phyloP scores from a whole-genome alignment of 2,888 invertebrate species.

The Ectemnius cavifrons region DNA sequence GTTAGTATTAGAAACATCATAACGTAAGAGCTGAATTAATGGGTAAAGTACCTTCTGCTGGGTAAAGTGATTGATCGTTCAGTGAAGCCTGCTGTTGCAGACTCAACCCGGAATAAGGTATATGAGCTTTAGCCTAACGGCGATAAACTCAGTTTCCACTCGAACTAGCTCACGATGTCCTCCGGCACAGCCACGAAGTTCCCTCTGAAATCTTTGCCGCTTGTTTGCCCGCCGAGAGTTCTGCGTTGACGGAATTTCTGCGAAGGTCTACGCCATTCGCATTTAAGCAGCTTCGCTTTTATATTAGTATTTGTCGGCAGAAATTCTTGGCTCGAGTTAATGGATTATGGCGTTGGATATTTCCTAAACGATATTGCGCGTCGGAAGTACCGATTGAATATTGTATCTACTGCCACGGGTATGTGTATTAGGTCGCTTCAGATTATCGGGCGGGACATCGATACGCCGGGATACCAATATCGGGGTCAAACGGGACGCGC shows the following conservation, averaged over 20 bases:
- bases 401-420: not conserved
- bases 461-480: constrained; percentile 11
- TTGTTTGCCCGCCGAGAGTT: not conserved
- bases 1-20: too few species aligned
- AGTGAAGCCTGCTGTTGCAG: too few species aligned
- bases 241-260: constrained; percentile 10
- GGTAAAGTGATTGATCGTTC: too few species aligned
- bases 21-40: too few species aligned
- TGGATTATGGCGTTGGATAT: not conserved
- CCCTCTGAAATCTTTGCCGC: constrained; percentile 8
- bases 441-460: constrained; percentile 26
- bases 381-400: constrained; percentile 14
- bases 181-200: constrained; percentile 13
- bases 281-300: too few species aligned
- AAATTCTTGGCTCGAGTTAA: too few species aligned
- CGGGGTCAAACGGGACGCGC: constrained; percentile 5
- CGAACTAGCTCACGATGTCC: constrained; percentile 13
- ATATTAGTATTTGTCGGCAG: too few species aligned
- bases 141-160: constrained; percentile 24
- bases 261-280: constrained; percentile 21
- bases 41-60: too few species aligned
- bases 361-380: constrained; percentile 1
- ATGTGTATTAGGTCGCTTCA: constrained; percentile 13
- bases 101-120: not conserved
- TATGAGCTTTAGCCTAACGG: not conserved